A percentile compares a stretch with the other conserved stretches of the same genome.
These are phyloP conservation scores for Ceriagrion tenellum DNA, from an alignment of 2,888 invertebrate species.

Conservation along the genomic window DNA sequence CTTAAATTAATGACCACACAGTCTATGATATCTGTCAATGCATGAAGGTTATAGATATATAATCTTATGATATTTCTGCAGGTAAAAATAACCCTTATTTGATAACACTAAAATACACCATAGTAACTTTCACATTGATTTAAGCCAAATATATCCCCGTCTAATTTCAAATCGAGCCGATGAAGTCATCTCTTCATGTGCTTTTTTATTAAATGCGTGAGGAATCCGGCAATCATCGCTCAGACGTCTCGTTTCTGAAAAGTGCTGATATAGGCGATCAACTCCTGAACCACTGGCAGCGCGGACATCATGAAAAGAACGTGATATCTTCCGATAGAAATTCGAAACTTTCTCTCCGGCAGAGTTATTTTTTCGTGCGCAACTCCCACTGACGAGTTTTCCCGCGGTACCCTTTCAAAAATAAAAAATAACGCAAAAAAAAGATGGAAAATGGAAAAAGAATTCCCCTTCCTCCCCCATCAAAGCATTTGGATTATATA, in stretches of 20 bases:
- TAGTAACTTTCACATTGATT: too few relatives aligned
- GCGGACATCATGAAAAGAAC: background rate
- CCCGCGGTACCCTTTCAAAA: background rate
- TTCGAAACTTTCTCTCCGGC: background rate
- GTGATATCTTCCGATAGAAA: background rate
- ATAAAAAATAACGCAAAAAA: background rate
- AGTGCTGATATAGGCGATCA: background rate
- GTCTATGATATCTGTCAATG: too few relatives aligned
- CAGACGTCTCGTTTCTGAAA: background rate
- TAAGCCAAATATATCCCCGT: too few relatives aligned
- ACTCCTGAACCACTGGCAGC: background rate
- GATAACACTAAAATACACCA: too few relatives aligned
- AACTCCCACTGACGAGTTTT: background rate
- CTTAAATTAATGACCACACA: too few relatives aligned
- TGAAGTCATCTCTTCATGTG: too few relatives aligned
- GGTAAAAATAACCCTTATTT: too few relatives aligned
- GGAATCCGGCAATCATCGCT: background rate
- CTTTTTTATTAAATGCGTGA: too few relatives aligned
- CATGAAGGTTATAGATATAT: too few relatives aligned
- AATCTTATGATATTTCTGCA: too few relatives aligned
- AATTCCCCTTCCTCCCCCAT: too few relatives aligned
- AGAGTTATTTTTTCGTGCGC: background rate
- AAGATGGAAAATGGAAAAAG: background rate
- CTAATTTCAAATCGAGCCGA: too few relatives aligned
- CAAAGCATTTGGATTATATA: constrained; percentile 18